A percentile compares a stretch with the other conserved stretches of the same genome.
These are phyloP conservation scores for Drosophila infuscata DNA, from an alignment of 2,888 invertebrate genomes.

Conservation along the genomic window DNA sequence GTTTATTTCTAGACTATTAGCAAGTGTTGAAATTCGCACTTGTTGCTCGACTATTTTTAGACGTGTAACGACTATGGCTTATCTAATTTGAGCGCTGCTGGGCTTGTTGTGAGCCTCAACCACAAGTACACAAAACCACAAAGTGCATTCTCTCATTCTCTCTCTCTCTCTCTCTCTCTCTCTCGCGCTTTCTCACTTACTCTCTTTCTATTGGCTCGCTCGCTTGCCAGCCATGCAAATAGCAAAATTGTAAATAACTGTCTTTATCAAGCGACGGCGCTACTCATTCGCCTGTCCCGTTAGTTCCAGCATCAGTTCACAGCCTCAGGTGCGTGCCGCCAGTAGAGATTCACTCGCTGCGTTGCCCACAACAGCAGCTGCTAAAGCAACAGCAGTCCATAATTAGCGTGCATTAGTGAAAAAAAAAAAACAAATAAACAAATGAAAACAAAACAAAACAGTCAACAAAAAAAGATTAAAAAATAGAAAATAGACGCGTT, in stretches of 20 bases:
- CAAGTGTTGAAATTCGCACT: slow-evolving; percentile 9
- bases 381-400: slow-evolving; percentile 18
- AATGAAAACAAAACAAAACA: not conserved
- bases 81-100: slow-evolving; percentile 58
- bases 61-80: slow-evolving; percentile 44
- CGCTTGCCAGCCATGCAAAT: slow-evolving; percentile 18
- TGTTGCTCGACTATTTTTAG: slow-evolving; percentile 40
- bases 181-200: not conserved
- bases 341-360: slow-evolving; percentile 59
- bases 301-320: slow-evolving; percentile 29
- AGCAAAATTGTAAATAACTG: slow-evolving; percentile 36
- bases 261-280: slow-evolving; percentile 36
- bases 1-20: not conserved
- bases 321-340: slow-evolving; percentile 51
- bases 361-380: slow-evolving; percentile 15
- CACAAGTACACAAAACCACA: slow-evolving; percentile 12
- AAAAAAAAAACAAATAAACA: slow-evolving; percentile 2
- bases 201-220: not conserved
- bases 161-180: not conserved
- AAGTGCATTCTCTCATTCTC: slow-evolving; percentile 6
- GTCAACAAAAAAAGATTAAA: not conserved
- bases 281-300: slow-evolving; percentile 22
- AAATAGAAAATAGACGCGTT: not conserved
- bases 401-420: slow-evolving; percentile 56
- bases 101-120: slow-evolving; percentile 2